phyloP scores from a whole-genome alignment of 2,888 invertebrate genomes.

The Hoplodrina blanda region DNA sequence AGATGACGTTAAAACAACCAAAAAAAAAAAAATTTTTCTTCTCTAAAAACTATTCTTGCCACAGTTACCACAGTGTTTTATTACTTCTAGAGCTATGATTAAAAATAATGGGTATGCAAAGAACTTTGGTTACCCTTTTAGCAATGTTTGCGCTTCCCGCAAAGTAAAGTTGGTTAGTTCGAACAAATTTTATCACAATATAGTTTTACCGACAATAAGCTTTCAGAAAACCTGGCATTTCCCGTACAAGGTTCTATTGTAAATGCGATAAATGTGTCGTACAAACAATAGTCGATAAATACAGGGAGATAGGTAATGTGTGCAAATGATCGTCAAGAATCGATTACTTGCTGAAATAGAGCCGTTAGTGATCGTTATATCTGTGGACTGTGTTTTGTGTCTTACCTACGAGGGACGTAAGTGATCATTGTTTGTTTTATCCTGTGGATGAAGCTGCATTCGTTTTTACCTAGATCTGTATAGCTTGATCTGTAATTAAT shows the following conservation, averaged over 20 bases:
- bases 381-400: conserved; percentile 5
- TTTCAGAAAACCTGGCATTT: conserved; percentile 39
- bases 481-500: no score
- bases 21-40: not conserved
- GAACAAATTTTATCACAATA: conserved; percentile 19
- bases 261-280: conserved; percentile 49
- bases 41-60: not conserved
- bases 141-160: conserved; percentile 11
- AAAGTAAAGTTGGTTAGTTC: not conserved
- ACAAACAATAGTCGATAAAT: conserved; percentile 78
- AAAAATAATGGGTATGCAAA: not conserved
- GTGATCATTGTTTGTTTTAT: not conserved
- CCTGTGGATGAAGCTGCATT: no score
- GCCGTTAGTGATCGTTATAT: conserved; percentile 69
- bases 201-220: conserved; percentile 16
- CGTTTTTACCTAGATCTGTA: no score
- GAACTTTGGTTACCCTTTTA: conserved; percentile 8
- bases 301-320: conserved; percentile 71
- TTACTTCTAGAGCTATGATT: not conserved
- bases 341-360: conserved; percentile 76
- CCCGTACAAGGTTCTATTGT: conserved; percentile 29
- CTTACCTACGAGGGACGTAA: not conserved
- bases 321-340: conserved; percentile 75
- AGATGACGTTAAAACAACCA: not conserved
- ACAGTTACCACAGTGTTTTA: not conserved